phyloP scores from a whole-genome alignment of 2,888 invertebrate genomes.

The Amorpha juglandis region DNA sequence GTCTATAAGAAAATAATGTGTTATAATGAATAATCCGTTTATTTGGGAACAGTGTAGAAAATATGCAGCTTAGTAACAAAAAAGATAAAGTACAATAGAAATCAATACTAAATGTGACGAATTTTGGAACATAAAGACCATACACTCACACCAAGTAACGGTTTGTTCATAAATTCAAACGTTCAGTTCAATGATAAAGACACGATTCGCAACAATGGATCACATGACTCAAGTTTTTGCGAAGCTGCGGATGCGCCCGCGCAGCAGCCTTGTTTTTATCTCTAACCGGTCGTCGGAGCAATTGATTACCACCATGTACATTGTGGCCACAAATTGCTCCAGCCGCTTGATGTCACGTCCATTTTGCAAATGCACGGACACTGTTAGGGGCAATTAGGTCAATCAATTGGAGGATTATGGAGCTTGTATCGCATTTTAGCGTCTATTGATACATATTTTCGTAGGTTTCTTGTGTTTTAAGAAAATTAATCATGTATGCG shows the following conservation, averaged over 20 bases:
- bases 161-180: constrained; percentile 37
- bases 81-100: background rate
- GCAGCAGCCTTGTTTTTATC: constrained; percentile 47
- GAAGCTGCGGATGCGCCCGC: constrained; percentile 34
- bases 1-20: no score
- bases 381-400: constrained; percentile 52
- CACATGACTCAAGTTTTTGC: constrained; percentile 45
- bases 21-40: no score
- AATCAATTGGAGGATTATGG: constrained; percentile 44
- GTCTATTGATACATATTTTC: background rate
- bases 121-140: background rate
- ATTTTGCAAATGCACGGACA: constrained; percentile 38
- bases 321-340: constrained; percentile 44
- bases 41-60: no score
- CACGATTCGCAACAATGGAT: constrained; percentile 39
- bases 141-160: constrained; percentile 36
- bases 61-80: no score
- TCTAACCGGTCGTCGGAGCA: constrained; percentile 44
- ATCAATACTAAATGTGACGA: background rate
- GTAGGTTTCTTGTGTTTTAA: background rate
- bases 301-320: constrained; percentile 53
- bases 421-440: constrained; percentile 32
- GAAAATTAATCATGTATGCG: background rate
- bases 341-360: constrained; percentile 51
- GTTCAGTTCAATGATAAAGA: constrained; percentile 32